A percentile compares a stretch with the other conserved stretches of the same genome.
Evolutionary conservation across 2,888 invertebrate species (phyloP).

Genomic region (Acanthococcus lagerstroemiae): DNA sequence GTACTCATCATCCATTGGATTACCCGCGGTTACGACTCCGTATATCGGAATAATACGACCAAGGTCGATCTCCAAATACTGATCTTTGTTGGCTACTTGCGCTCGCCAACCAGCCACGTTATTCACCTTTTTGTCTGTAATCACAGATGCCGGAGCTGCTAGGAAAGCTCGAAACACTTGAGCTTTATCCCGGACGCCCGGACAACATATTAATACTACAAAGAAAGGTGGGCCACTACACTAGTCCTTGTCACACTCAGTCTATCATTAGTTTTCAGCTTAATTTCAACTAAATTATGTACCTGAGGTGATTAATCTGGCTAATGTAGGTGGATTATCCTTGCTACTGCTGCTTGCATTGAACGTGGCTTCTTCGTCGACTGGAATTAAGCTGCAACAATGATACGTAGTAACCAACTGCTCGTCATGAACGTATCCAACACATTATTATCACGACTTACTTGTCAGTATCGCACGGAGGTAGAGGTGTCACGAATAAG

Average conservation of each 20-base stretch:
- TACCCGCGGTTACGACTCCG: constrained; percentile 63
- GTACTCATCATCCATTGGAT: constrained; percentile 43
- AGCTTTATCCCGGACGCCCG: no score
- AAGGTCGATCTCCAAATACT: constrained; percentile 61
- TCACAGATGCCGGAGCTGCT: no score
- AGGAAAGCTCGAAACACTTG: no score
- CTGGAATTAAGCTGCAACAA: neutral
- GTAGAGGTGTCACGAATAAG: neutral
- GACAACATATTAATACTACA: no score
- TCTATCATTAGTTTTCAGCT: no score
- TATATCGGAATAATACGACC: constrained; percentile 57
- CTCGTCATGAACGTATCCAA: no score
- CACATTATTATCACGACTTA: neutral
- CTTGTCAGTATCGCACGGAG: neutral
- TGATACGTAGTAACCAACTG: no score
- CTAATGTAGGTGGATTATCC: constrained; percentile 4
- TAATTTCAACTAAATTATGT: no score
- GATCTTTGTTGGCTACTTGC: constrained; percentile 48
- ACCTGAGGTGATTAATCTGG: constrained; percentile 16
- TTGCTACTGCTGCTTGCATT: constrained; percentile 23
- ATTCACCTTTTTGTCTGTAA: neutral
- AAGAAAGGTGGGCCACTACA: no score
- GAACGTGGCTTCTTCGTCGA: constrained; percentile 15
- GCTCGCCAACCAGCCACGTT: constrained; percentile 59
- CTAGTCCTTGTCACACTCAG: neutral